Evolutionary conservation across 2,113 vertebrate genomes (phyloP).

Genomic region (Solenodon paradoxus): DNA sequence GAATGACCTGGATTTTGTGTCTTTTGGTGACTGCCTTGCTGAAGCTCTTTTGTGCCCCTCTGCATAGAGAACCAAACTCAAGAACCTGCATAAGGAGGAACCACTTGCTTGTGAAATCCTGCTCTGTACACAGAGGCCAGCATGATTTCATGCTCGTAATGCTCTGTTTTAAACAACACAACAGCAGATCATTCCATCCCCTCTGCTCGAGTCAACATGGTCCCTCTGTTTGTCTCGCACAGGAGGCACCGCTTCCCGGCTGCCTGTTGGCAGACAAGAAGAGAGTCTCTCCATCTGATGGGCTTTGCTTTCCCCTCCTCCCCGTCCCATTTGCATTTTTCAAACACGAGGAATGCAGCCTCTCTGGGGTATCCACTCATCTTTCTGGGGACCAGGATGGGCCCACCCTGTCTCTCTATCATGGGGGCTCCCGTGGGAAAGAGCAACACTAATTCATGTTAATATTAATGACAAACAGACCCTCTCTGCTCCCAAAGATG

Average conservation of each 20-base stretch:
- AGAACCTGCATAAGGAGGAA: background rate
- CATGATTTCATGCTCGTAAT: background rate
- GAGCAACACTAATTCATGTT: conserved; percentile 19
- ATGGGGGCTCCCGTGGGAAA: background rate
- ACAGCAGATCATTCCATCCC: background rate
- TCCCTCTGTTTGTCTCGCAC: background rate
- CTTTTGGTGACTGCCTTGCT: background rate
- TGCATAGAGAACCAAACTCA: background rate
- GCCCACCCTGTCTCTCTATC: background rate
- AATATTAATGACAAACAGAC: conserved; percentile 59
- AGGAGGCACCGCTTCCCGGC: background rate
- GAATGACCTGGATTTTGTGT: background rate
- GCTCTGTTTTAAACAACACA: background rate
- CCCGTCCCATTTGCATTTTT: conserved; percentile 3
- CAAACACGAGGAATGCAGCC: background rate
- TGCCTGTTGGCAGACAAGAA: background rate
- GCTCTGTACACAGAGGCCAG: background rate
- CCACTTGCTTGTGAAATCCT: background rate
- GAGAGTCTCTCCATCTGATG: background rate
- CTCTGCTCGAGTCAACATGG: background rate
- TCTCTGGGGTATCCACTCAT: background rate
- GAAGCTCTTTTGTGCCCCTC: background rate
- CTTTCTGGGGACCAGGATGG: background rate
- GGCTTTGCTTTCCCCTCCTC: background rate
- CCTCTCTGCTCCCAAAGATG: conserved; percentile 15